Base-by-base conservation (phyloP, 2,113 vertebrate genomes). In the Paraplagusia blochii region DNA sequence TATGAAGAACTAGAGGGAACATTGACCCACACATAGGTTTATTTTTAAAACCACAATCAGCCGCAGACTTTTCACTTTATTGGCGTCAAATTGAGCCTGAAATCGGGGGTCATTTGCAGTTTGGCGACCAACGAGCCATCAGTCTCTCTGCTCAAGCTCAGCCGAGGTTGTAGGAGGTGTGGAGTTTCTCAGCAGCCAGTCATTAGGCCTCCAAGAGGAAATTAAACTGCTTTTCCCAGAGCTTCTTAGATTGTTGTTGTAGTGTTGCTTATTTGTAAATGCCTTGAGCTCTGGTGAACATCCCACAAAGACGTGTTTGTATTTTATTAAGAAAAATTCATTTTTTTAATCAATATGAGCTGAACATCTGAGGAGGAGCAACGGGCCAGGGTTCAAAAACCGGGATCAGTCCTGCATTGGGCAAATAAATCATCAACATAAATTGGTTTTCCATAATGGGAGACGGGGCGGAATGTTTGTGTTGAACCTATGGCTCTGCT, bases 161-260 rank as follows among this genome's bases (percentile, higher is more conserved):
- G 64, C 22, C 69, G 40, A 49, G 44, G 59, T 11, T 40, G n/a
- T 51, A 22, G 9, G 46, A 35, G 69, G 80, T 73, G 67, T 79
- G 47, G 52, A 36, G 34, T 79, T 79, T 81, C 83, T 78, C 74
- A 72, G 53, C 33, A 48, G 40, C 66, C 39, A 7, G 40, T 71
- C 51, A 46, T 45, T 43, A 43, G 44, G 18, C 43, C 49, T 7
- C 45, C 57, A 51, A 76, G 77, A 87, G 87, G 88, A 89, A 88
- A 88, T 88, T 68, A 84, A 87, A 82, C 58, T 0, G 66, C 74
- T 62, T 81, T 89, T 90, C 89, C 87, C 89, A 90, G 81, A 88
- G 75, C 69, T 62, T 15, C 45, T 66, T 76, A 84, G 85, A 89
- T 85, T 88, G 75, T 83, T 88, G 84, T 82, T 22, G 51, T 75